Evolutionary conservation across 2,797 vertebrate genomes (phyloP), one percentile per base, ranked within the genome.

Genomic region (Lagorchestes hirsutus): DNA sequence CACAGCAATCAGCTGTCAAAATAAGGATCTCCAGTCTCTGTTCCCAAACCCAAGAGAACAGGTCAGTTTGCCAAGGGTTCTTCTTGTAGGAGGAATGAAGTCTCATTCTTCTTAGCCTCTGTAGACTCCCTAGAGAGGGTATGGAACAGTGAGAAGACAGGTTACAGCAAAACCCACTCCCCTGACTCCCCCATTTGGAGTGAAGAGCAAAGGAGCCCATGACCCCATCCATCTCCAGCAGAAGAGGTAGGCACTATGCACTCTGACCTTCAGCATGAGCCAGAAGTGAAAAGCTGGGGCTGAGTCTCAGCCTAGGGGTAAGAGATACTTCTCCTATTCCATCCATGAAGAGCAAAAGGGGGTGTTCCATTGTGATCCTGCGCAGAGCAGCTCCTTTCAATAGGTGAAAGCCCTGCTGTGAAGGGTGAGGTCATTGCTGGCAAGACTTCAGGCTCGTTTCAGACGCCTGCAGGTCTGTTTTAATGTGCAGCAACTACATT

Each of bases 381-480:
- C 55, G 56, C 92, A 90, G 94, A 95, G 34, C 91, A 96, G 97
- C 94, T 94, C 95, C 94, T 98, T 98, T 97, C 96, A 98, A 96
- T 97, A 98, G 97, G 98, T 98, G 96, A 97, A 92, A 95, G 52
- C 97, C 97, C 96, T 93, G 95, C 97, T 98, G 90, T 95, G 96
- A 93, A 92, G 96, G 94, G 98, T 98, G 98, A 98, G 98, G 98
- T 98, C 98, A 99, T 98, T 98, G 97, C 98, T 98, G 98, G 98
- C 98, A 97, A n/a, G 10, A 92, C 96, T 96, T 91, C 93, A 56
- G 0, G 11, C 97, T 98, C 92, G 29, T 55, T 97, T 94, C 62
- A 98, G 98, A 98, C 92, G 97, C 98, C 98, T 98, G 98, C 95
- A 98, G 98, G 98, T 98, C 95, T 97, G 97, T 97, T 98, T 98